Percentiles rank a stretch among this genome's conserved stretches.
Evolutionary conservation across 2,797 vertebrate species (phyloP).

Genomic region (Neosilurus hyrtlii): DNA sequence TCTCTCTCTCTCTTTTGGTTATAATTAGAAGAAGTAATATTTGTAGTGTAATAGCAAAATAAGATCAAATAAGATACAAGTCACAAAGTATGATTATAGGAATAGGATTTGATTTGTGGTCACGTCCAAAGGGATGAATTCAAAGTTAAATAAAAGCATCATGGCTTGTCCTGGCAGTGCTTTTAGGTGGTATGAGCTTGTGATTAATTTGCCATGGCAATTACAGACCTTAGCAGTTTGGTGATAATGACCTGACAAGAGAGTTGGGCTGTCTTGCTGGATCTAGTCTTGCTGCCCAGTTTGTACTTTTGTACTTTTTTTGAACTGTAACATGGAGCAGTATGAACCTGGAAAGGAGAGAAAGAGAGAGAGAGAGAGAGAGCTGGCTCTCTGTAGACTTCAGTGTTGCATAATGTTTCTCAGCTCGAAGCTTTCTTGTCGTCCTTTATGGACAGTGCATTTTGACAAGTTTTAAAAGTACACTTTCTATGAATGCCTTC

Average conservation of each 20-base stretch:
- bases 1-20: background rate
- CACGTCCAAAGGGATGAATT: constrained; percentile 45
- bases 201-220: constrained; percentile 47
- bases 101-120: constrained; percentile 13
- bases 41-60: background rate
- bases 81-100: constrained; percentile 21
- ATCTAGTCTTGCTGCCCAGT: constrained; percentile 26
- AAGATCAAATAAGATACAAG: background rate
- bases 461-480: constrained; percentile 49
- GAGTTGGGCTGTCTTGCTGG: constrained; percentile 48
- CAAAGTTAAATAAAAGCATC: constrained; percentile 44
- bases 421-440: constrained; percentile 8
- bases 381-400: constrained; percentile 1
- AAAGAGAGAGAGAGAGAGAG: background rate
- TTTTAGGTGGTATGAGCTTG: constrained; percentile 46
- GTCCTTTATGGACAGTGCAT: constrained; percentile 10
- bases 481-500: constrained; percentile 37
- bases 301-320: constrained; percentile 61
- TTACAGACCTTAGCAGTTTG: constrained; percentile 41
- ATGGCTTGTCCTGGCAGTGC: constrained; percentile 41
- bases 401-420: constrained; percentile 19
- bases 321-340: constrained; percentile 59
- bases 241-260: constrained; percentile 48
- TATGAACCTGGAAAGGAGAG: background rate
- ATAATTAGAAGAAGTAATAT: constrained; percentile 12